These are phyloP conservation scores for Malurus melanocephalus DNA, from an alignment of 2,113 vertebrate species.

Conservation along the genomic window DNA sequence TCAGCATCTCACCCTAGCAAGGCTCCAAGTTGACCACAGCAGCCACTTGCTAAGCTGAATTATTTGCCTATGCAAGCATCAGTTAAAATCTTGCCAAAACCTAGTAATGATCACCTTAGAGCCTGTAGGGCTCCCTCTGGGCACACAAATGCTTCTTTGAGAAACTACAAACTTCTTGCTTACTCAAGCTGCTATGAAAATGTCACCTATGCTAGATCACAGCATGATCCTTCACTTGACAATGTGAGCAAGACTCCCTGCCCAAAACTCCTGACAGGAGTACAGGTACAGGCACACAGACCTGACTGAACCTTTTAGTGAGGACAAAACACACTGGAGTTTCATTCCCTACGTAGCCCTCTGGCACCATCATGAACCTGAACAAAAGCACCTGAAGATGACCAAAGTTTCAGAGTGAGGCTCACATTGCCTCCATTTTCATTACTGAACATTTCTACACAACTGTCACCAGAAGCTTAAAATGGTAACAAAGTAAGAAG, in stretches of 20 bases:
- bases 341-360: neutral
- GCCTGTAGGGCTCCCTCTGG: neutral
- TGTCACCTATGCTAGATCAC: neutral
- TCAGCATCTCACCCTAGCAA: neutral
- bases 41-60: neutral
- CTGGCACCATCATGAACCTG: neutral
- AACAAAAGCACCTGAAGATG: neutral
- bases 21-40: neutral
- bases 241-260: neutral
- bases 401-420: neutral
- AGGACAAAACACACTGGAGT: neutral
- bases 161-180: neutral
- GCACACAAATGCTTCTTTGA: neutral
- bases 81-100: neutral
- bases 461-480: neutral
- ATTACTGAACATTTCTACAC: neutral
- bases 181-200: neutral
- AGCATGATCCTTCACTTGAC: neutral
- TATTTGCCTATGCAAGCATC: neutral
- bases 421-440: neutral
- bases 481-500: neutral
- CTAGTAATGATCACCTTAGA: neutral
- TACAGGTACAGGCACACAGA: neutral
- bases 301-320: neutral
- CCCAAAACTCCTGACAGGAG: neutral